Percentiles rank a stretch among this genome's conserved stretches.
phyloP scores from a whole-genome alignment of 2,113 vertebrate species.

The Phaethornis superciliosus region DNA sequence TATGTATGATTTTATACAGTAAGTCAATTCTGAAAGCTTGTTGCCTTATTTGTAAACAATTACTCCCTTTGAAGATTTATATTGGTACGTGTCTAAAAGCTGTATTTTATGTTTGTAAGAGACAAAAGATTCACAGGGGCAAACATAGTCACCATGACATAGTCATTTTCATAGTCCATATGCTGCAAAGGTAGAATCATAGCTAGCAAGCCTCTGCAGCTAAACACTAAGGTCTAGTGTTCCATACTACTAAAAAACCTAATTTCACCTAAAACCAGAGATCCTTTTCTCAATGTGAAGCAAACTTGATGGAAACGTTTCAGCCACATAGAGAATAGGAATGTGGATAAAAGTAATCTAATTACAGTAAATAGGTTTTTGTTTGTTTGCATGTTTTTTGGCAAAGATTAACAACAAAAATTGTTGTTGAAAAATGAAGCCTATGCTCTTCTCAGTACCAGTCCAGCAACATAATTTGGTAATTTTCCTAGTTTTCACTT shows the following conservation, averaged over 20 bases:
- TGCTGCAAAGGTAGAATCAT: neutral
- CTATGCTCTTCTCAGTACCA: neutral
- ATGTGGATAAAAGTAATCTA: neutral
- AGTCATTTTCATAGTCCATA: rapidly evolving
- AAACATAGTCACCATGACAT: neutral
- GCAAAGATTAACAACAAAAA: neutral
- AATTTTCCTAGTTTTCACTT: neutral
- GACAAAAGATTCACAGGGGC: neutral
- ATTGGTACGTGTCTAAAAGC: neutral
- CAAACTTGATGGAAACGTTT: neutral
- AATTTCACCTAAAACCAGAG: neutral
- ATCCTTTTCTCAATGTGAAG: neutral
- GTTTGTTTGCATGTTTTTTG: rapidly evolving
- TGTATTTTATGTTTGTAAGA: neutral
- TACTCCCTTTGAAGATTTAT: neutral
- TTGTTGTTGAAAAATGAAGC: too few relatives aligned
- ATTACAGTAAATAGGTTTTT: rapidly evolving
- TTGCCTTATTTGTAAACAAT: neutral
- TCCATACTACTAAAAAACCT: neutral
- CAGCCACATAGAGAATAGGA: neutral
- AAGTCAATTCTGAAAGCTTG: neutral
- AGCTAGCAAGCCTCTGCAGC: neutral
- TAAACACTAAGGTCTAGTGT: neutral
- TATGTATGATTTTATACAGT: neutral
- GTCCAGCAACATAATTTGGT: neutral